phyloP scores from a whole-genome alignment of 2,797 vertebrate species.

The Schizopygopsis malacanthus region DNA sequence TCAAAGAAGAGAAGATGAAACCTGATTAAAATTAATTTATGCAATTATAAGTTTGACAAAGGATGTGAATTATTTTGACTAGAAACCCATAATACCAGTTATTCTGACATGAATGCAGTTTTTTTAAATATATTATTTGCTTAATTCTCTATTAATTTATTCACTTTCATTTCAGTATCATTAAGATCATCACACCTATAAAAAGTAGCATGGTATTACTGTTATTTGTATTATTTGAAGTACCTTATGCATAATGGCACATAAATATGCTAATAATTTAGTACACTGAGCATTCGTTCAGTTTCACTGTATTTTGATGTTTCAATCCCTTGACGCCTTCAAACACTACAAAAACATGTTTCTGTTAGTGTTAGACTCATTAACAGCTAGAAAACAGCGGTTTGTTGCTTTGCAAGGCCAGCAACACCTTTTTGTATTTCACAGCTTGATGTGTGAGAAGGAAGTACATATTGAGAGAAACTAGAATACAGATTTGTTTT shows the following conservation, averaged over 20 bases:
- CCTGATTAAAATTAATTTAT: not conserved
- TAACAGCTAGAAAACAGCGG: not conserved
- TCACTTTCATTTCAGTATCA: not conserved
- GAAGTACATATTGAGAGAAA: not conserved
- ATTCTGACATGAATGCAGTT: not conserved
- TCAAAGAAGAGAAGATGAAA: not conserved
- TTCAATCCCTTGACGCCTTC: not conserved
- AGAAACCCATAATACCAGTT: not conserved
- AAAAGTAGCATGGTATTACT: not conserved
- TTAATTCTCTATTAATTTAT: not conserved
- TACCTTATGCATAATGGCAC: not conserved
- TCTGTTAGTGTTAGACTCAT: not conserved
- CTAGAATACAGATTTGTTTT: not conserved
- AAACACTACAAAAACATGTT: not conserved
- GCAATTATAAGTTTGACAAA: not conserved
- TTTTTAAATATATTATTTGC: not conserved
- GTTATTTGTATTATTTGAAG: not conserved
- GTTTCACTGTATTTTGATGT: not conserved
- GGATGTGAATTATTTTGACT: not conserved
- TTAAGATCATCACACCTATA: not conserved
- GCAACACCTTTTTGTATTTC: not conserved
- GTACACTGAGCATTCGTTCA: not conserved
- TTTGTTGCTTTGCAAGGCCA: not conserved
- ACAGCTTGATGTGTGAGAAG: not conserved
- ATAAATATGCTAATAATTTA: not conserved